Evolutionary conservation across 1,140 invertebrate genomes (phyloP).

Genomic region (Rhyacophila brunnea): DNA sequence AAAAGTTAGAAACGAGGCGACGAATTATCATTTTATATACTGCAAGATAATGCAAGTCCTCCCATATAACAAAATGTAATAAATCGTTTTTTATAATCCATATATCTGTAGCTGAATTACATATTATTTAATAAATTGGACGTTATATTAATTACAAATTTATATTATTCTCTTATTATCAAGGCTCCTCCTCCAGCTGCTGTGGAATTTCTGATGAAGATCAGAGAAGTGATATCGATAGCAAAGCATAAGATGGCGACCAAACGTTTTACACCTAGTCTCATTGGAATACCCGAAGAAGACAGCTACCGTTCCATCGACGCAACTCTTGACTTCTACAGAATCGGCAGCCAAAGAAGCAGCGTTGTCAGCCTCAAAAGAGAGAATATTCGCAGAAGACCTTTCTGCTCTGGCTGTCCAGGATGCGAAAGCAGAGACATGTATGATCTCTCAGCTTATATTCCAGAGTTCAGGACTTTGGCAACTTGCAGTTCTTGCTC

Average conservation of each 20-base stretch:
- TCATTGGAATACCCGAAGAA: slow-evolving; percentile 81
- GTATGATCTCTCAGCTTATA: slow-evolving; percentile 40
- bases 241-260: slow-evolving; percentile 83
- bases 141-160: no score
- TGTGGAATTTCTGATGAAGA: slow-evolving; percentile 81
- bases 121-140: no score
- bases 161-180: slow-evolving; percentile 8
- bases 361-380: slow-evolving; percentile 58
- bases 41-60: no score
- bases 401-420: slow-evolving; percentile 63
- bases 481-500: slow-evolving; percentile 54
- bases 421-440: slow-evolving; percentile 56
- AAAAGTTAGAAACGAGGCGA: no score
- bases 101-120: no score
- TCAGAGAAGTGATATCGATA: slow-evolving; percentile 83
- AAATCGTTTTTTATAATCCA: no score
- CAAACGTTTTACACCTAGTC: slow-evolving; percentile 75
- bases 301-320: slow-evolving; percentile 53
- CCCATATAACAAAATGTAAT: no score
- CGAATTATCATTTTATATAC: no score
- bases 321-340: slow-evolving; percentile 47
- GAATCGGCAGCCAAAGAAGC: slow-evolving; percentile 54
- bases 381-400: slow-evolving; percentile 56
- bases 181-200: slow-evolving; percentile 84
- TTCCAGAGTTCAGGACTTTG: slow-evolving; percentile 47